phyloP scores from a whole-genome alignment of 2,113 vertebrate species.

The Marmota flaviventris region DNA sequence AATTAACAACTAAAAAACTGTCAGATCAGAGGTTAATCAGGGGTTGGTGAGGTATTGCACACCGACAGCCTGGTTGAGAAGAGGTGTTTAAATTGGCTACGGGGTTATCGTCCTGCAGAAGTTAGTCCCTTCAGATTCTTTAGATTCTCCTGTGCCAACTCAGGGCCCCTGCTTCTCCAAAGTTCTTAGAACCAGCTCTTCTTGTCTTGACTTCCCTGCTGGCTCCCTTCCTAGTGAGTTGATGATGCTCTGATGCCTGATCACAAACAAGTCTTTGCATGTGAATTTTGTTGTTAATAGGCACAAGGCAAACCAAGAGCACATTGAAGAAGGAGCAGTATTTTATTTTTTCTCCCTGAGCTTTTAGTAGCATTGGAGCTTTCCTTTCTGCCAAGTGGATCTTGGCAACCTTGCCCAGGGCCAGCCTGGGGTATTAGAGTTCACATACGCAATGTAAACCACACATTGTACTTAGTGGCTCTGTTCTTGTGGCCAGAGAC shows the following conservation, averaged over 20 bases:
- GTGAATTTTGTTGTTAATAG: not conserved
- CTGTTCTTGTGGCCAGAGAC: not conserved
- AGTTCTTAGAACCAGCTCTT: not conserved
- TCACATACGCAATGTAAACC: no score
- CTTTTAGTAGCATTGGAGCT: not conserved
- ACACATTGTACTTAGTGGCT: no score
- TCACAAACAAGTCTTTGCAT: not conserved
- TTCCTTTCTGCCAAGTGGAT: not conserved
- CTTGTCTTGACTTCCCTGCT: not conserved
- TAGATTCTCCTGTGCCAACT: not conserved
- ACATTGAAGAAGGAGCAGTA: not conserved
- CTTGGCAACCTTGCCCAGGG: not conserved
- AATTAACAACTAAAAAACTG: not conserved
- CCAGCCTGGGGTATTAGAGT: not conserved
- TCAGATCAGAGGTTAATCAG: not conserved
- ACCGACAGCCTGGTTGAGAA: not conserved
- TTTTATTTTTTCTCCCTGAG: not conserved
- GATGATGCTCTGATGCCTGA: not conserved
- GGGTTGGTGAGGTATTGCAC: accelerated
- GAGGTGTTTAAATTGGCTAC: accelerated
- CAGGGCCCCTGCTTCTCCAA: not conserved
- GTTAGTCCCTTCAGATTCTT: not conserved
- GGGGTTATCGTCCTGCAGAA: not conserved
- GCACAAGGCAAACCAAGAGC: not conserved
- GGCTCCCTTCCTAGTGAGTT: not conserved